Evolutionary conservation across 2,888 invertebrate genomes (phyloP).

Genomic region (Zygothrica quintamaculata): DNA sequence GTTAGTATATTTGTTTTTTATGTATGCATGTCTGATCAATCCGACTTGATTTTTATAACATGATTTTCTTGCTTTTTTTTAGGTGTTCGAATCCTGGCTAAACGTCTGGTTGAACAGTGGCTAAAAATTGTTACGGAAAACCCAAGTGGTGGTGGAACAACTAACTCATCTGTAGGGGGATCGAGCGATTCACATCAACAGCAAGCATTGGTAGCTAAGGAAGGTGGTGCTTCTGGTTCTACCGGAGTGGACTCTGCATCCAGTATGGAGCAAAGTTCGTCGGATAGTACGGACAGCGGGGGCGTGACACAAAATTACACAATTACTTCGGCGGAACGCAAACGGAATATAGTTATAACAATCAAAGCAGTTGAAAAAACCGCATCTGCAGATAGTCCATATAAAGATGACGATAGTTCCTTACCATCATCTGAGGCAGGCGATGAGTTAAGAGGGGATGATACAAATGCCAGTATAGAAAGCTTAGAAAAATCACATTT

Average conservation of each 20-base stretch:
- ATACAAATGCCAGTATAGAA: constrained; percentile 49
- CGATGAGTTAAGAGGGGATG: constrained; percentile 46
- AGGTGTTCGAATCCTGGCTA: constrained; percentile 92
- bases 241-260: constrained; percentile 39
- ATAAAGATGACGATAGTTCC: constrained; percentile 71
- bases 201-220: not conserved
- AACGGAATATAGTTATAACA: constrained; percentile 84
- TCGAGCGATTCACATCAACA: constrained; percentile 19
- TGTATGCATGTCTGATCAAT: not conserved
- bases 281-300: constrained; percentile 83
- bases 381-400: constrained; percentile 36
- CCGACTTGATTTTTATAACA: not conserved
- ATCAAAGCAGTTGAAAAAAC: constrained; percentile 84
- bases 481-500: constrained; percentile 65
- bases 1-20: not conserved
- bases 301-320: constrained; percentile 73
- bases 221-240: not conserved
- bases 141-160: constrained; percentile 79
- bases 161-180: constrained; percentile 21
- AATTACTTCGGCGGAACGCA: constrained; percentile 80
- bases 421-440: constrained; percentile 51
- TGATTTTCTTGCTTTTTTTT: constrained; percentile 73
- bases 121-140: constrained; percentile 94
- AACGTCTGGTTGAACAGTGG: constrained; percentile 95
- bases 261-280: constrained; percentile 60